A percentile compares a stretch with the other conserved stretches of the same genome.
These are phyloP conservation scores for Sinonovacula constricta DNA, from an alignment of 1,140 invertebrate genomes.

Conservation along the genomic window DNA sequence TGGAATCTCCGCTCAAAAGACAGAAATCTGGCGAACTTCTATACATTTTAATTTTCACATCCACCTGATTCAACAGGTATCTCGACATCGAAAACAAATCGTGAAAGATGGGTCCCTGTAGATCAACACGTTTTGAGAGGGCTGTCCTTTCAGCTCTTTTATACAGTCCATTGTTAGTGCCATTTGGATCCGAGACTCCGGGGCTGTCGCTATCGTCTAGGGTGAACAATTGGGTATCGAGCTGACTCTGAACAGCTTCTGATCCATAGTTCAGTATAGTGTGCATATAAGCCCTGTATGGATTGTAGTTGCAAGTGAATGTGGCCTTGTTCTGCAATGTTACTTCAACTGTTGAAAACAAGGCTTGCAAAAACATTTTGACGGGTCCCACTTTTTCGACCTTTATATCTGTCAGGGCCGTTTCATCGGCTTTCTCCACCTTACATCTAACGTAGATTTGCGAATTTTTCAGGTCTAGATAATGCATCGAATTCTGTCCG, in stretches of 20 bases:
- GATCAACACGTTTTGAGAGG: neutral
- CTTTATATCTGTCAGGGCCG: neutral
- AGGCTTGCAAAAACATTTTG: neutral
- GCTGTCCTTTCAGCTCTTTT: neutral
- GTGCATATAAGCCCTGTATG: neutral
- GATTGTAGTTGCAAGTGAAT: neutral
- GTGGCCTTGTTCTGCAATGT: conserved; percentile 6
- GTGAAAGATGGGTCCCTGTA: conserved; percentile 45
- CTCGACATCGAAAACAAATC: conserved; percentile 43
- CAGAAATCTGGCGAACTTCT: conserved; percentile 7
- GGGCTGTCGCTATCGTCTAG: conserved; percentile 2
- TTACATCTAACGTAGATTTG: neutral
- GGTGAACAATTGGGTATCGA: conserved; percentile 5
- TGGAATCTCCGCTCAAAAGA: neutral
- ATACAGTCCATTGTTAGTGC: conserved; percentile 15
- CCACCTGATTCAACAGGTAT: conserved; percentile 18
- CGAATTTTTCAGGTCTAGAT: neutral
- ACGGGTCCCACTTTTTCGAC: neutral
- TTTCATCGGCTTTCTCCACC: neutral
- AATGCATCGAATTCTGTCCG: conserved; percentile 5
- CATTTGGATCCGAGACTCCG: conserved; percentile 10
- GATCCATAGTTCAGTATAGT: conserved; percentile 1
- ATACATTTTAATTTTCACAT: conserved; percentile 35
- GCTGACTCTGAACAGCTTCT: neutral
- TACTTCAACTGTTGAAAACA: neutral